phyloP scores from a whole-genome alignment of 2,113 vertebrate genomes.

The Lampris incognitus region DNA sequence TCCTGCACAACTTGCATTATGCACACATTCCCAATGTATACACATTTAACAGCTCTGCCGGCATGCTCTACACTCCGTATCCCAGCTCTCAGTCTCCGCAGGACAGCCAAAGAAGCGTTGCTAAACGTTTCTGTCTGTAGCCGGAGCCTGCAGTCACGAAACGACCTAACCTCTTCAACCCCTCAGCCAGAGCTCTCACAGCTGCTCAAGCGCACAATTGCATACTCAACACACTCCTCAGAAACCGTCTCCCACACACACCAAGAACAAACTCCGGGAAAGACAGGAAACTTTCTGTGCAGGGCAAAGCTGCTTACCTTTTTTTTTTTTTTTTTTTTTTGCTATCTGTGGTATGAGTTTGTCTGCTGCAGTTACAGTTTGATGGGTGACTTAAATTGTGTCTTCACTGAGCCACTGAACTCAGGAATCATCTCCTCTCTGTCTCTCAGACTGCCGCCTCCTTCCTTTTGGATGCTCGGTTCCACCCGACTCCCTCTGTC shows the following conservation, averaged over 20 bases:
- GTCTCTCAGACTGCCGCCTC: conserved; percentile 52
- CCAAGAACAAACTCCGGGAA: conserved; percentile 12
- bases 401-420: conserved; percentile 57
- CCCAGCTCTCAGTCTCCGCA: conserved; percentile 19
- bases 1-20: not conserved
- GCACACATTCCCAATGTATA: conserved; percentile 12
- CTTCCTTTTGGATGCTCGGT: conserved; percentile 30
- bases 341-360: conserved; percentile 42
- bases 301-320: conserved; percentile 64
- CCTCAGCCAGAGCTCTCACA: conserved; percentile 56
- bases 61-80: conserved; percentile 8
- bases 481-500: conserved; percentile 21
- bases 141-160: conserved; percentile 63
- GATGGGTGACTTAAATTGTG: conserved; percentile 47
- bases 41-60: not conserved
- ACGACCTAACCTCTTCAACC: conserved; percentile 47
- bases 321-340: not conserved
- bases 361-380: conserved; percentile 65
- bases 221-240: not conserved
- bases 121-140: conserved; percentile 68
- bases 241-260: not conserved
- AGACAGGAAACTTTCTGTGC: conserved; percentile 7
- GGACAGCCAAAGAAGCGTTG: conserved; percentile 55
- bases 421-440: conserved; percentile 71
- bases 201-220: conserved; percentile 43